A percentile compares a stretch with the other conserved stretches of the same genome.
These are phyloP conservation scores for Cosmia pyralina DNA, from an alignment of 2,888 invertebrate species.

Conservation along the genomic window DNA sequence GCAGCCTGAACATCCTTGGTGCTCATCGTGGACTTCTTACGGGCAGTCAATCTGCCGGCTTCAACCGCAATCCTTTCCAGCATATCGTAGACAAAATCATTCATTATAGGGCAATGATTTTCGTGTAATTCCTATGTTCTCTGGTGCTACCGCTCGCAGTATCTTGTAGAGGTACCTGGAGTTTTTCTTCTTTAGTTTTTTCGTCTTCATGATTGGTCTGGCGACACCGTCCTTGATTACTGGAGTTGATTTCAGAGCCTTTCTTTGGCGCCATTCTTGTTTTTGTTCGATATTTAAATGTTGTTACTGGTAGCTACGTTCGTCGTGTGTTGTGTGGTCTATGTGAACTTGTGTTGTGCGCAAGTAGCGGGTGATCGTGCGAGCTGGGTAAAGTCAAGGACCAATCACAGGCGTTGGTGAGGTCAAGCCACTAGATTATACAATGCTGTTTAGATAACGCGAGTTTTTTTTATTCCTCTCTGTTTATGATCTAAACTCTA, in stretches of 20 bases:
- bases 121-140: conserved; percentile 92
- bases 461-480: background rate
- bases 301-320: too few species aligned
- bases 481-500: background rate
- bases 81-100: conserved; percentile 93
- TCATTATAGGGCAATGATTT: conserved; percentile 94
- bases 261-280: conserved; percentile 81
- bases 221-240: conserved; percentile 75
- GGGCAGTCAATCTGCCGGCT: conserved; percentile 91
- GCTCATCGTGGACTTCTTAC: conserved; percentile 92
- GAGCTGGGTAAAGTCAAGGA: background rate
- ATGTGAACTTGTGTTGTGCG: conserved; percentile 7
- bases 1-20: conserved; percentile 93
- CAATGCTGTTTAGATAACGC: too few species aligned
- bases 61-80: conserved; percentile 93
- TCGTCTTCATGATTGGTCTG: conserved; percentile 79
- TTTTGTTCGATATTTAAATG: background rate
- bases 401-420: conserved; percentile 8
- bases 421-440: background rate
- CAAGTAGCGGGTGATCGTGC: conserved; percentile 43
- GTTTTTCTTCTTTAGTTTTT: conserved; percentile 89
- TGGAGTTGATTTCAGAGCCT: conserved; percentile 72
- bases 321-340: background rate
- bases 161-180: conserved; percentile 92
- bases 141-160: conserved; percentile 89